Conservation (phyloP, 2,797 vertebrate species). For the Myoxocephalus aenaeus region DNA sequence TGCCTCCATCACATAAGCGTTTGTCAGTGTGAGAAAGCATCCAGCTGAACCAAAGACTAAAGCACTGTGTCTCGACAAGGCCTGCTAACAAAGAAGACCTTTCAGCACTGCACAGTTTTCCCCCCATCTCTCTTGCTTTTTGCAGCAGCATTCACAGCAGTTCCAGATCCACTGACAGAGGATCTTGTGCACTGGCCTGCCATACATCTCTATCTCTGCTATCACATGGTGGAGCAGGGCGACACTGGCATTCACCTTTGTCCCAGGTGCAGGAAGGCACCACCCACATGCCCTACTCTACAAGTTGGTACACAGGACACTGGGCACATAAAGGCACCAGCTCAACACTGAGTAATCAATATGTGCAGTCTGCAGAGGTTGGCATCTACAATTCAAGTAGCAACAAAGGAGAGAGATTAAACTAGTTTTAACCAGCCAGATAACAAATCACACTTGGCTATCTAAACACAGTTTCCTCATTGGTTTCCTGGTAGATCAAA, state of each 20-base stretch:
- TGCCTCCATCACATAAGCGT: slow-evolving; percentile 73
- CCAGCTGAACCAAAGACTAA: slow-evolving; percentile 79
- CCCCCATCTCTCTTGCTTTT: slow-evolving; percentile 61
- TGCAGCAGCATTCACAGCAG: slow-evolving; percentile 62
- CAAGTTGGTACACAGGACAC: slow-evolving; percentile 38
- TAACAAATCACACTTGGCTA: slow-evolving; percentile 15
- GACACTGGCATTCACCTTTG: slow-evolving; percentile 73
- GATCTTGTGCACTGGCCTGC: slow-evolving; percentile 26
- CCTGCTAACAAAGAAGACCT: slow-evolving; percentile 82
- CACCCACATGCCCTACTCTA: slow-evolving; percentile 22
- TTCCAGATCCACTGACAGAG: slow-evolving; percentile 49
- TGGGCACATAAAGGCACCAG: slow-evolving; percentile 24
- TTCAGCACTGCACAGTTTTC: slow-evolving; percentile 73
- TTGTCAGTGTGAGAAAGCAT: slow-evolving; percentile 77
- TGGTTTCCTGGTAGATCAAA: slow-evolving; percentile 21
- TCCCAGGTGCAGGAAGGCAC: slow-evolving; percentile 62
- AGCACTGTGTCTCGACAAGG: slow-evolving; percentile 78
- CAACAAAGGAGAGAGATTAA: slow-evolving; percentile 27
- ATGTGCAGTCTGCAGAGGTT: background rate
- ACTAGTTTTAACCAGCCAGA: slow-evolving; percentile 23
- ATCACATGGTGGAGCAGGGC: slow-evolving; percentile 57
- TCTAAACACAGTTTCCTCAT: slow-evolving; percentile 18
- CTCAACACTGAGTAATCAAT: slow-evolving; percentile 19
- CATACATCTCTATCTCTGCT: slow-evolving; percentile 40
- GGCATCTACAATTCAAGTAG: slow-evolving; percentile 14